Conservation (phyloP, 2,888 invertebrate species). For the Acanthoscelides obtectus region DNA sequence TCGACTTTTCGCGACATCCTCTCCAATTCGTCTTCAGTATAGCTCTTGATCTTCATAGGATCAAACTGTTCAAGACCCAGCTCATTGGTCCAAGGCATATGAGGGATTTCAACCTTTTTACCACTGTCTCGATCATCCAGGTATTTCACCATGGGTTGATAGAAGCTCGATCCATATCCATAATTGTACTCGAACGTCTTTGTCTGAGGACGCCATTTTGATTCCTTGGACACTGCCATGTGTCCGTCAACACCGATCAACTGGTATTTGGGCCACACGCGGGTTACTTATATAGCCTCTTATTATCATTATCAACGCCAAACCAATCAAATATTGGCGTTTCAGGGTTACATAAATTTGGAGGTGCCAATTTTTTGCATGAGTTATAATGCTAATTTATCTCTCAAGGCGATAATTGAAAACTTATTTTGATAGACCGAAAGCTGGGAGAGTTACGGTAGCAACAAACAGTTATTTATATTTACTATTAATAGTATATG, state of each 20-base stretch:
- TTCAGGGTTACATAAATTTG: constrained; percentile 20
- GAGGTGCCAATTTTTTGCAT: constrained; percentile 11
- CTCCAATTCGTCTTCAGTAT: constrained; percentile 63
- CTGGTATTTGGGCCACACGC: constrained; percentile 21
- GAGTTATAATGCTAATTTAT: background rate
- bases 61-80: constrained; percentile 64
- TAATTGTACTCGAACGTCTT: constrained; percentile 77
- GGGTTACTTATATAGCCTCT: constrained; percentile 31
- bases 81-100: constrained; percentile 71
- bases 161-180: constrained; percentile 77
- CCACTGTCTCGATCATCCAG: constrained; percentile 63
- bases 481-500: background rate
- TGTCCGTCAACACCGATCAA: constrained; percentile 14
- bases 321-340: constrained; percentile 29
- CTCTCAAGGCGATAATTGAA: background rate
- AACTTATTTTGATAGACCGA: background rate
- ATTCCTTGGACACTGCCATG: constrained; percentile 24
- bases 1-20: constrained; percentile 64
- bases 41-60: constrained; percentile 60
- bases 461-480: background rate
- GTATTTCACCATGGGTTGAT: constrained; percentile 85
- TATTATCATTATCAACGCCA: constrained; percentile 26
- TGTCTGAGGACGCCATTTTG: constrained; percentile 54
- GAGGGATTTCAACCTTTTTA: constrained; percentile 49
- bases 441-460: background rate